Evolutionary conservation across 2,888 invertebrate genomes (phyloP).

Genomic region (Patella caerulea): DNA sequence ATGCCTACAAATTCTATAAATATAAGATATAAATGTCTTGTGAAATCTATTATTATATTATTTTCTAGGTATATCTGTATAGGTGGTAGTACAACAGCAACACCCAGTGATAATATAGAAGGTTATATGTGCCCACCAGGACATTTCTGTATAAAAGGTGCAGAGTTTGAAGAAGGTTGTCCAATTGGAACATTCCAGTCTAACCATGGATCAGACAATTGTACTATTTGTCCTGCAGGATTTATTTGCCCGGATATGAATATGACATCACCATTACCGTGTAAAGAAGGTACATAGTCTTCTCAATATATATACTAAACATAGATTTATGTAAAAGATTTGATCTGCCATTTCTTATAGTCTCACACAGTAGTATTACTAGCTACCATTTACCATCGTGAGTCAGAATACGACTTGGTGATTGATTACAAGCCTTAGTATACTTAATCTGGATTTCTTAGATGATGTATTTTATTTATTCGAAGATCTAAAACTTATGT

Average conservation of each 20-base stretch:
- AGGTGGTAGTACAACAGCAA: constrained; percentile 61
- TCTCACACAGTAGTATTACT: too few species aligned
- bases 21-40: background rate
- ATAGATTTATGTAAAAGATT: too few species aligned
- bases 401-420: too few species aligned
- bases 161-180: constrained; percentile 60
- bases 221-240: constrained; percentile 62
- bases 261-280: constrained; percentile 61
- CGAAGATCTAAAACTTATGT: too few species aligned
- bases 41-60: background rate
- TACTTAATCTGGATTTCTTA: too few species aligned
- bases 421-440: too few species aligned
- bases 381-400: too few species aligned
- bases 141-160: constrained; percentile 63
- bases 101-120: constrained; percentile 53
- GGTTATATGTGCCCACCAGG: constrained; percentile 67
- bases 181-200: constrained; percentile 65
- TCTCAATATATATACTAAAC: too few species aligned
- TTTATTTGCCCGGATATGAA: constrained; percentile 63
- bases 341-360: too few species aligned
- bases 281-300: constrained; percentile 54
- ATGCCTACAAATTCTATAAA: background rate
- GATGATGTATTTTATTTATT: too few species aligned
- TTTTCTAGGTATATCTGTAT: constrained; percentile 63
- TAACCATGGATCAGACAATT: constrained; percentile 58